phyloP scores from a whole-genome alignment of 2,113 vertebrate species.

The Apeltes quadracus region DNA sequence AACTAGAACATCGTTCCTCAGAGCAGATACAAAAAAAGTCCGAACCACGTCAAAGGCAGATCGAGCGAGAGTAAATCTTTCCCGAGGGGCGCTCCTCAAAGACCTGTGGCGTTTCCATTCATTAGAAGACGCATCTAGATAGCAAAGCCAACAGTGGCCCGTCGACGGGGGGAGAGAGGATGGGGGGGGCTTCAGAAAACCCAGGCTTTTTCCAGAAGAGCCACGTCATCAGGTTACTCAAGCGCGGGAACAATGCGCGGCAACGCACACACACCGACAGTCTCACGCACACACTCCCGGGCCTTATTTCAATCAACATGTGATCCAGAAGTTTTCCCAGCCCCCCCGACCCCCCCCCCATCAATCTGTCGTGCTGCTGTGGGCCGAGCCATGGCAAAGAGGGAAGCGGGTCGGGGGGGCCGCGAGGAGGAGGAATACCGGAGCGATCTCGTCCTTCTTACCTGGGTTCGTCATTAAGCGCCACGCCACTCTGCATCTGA shows the following conservation, averaged over 20 bases:
- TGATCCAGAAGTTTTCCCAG: constrained; percentile 72
- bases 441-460: constrained; percentile 57
- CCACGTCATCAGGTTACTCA: constrained; percentile 71
- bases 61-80: constrained; percentile 53
- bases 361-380: constrained; percentile 51
- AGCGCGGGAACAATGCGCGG: constrained; percentile 67
- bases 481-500: constrained; percentile 90
- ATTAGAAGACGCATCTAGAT: constrained; percentile 71
- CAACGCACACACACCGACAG: constrained; percentile 25
- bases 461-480: constrained; percentile 82
- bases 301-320: constrained; percentile 68
- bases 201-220: constrained; percentile 78
- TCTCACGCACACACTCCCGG: constrained; percentile 29
- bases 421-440: constrained; percentile 25
- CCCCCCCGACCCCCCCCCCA: constrained; percentile 41
- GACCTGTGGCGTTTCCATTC: constrained; percentile 75
- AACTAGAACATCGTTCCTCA: constrained; percentile 50
- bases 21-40: constrained; percentile 19
- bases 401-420: constrained; percentile 32
- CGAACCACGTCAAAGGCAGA: constrained; percentile 33
- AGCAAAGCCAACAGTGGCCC: constrained; percentile 50
- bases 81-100: constrained; percentile 59
- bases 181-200: constrained; percentile 49
- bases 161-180: constrained; percentile 5
- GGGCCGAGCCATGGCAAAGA: constrained; percentile 46